These are phyloP conservation scores for Cerastis rubricosa DNA, from an alignment of 2,888 invertebrate species.

Conservation along the genomic window DNA sequence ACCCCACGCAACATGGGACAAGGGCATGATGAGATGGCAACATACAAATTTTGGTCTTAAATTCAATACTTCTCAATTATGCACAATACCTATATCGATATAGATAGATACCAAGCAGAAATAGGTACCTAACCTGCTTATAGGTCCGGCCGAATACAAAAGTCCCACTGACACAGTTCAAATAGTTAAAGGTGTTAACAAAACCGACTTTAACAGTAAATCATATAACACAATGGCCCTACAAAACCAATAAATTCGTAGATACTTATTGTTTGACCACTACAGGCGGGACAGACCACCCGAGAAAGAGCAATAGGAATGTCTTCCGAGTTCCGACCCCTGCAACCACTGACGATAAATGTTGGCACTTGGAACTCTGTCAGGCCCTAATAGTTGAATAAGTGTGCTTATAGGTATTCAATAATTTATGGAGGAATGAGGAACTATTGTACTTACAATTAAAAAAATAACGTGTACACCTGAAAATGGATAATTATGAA, in stretches of 20 bases:
- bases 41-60: background rate
- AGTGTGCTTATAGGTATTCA: constrained; percentile 22
- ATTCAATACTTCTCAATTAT: background rate
- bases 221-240: constrained; percentile 56
- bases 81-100: background rate
- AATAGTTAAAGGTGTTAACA: constrained; percentile 41
- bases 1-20: too few relatives aligned
- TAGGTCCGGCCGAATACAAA: background rate
- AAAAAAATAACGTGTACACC: too few relatives aligned
- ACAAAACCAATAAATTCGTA: constrained; percentile 60
- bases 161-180: constrained; percentile 12
- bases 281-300: constrained; percentile 47
- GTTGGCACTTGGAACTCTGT: constrained; percentile 47
- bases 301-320: constrained; percentile 66
- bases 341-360: constrained; percentile 56
- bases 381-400: constrained; percentile 50
- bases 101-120: background rate
- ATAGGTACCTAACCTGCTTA: background rate
- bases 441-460: background rate
- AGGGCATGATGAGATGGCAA: too few relatives aligned
- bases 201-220: constrained; percentile 44
- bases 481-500: background rate
- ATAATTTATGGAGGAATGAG: background rate
- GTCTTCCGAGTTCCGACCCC: constrained; percentile 61
- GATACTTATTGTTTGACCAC: constrained; percentile 57